phyloP scores from a whole-genome alignment of 1,140 invertebrate species.

The Magallana angulata region DNA sequence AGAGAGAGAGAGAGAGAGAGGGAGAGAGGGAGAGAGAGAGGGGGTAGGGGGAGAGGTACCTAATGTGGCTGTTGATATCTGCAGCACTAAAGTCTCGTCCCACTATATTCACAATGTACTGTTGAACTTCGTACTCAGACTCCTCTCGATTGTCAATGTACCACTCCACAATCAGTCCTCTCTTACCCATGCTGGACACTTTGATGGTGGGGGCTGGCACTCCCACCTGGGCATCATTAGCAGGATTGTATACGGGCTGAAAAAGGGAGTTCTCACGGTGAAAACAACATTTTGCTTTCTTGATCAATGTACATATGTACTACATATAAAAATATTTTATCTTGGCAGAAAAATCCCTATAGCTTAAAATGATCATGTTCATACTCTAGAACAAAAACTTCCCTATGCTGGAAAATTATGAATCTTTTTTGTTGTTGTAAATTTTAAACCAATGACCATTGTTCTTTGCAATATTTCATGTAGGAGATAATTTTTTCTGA shows the following conservation, averaged over 20 bases:
- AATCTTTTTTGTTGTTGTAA: too few relatives aligned
- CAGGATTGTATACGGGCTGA: conserved; percentile 31
- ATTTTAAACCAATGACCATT: too few relatives aligned
- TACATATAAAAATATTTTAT: too few relatives aligned
- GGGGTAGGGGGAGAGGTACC: conserved; percentile 58
- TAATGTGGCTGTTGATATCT: conserved; percentile 77
- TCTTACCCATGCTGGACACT: conserved; percentile 67
- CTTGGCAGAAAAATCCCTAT: too few relatives aligned
- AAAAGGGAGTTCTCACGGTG: not conserved
- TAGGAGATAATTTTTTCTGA: too few relatives aligned
- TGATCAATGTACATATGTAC: too few relatives aligned
- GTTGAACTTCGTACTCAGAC: conserved; percentile 68
- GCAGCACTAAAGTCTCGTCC: conserved; percentile 73
- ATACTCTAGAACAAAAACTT: too few relatives aligned
- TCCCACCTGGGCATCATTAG: conserved; percentile 16
- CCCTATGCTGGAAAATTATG: too few relatives aligned
- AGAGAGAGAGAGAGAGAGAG: not conserved
- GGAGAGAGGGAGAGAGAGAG: not conserved
- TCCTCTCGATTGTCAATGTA: conserved; percentile 61
- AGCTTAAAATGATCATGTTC: too few relatives aligned
- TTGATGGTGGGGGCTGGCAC: conserved; percentile 73
- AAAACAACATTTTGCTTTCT: not conserved
- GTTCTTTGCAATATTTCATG: too few relatives aligned
- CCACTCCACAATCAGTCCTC: conserved; percentile 70
- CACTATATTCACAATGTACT: conserved; percentile 77